Conservation (phyloP, 2,888 invertebrate genomes). For the Epistrophe eligans region DNA sequence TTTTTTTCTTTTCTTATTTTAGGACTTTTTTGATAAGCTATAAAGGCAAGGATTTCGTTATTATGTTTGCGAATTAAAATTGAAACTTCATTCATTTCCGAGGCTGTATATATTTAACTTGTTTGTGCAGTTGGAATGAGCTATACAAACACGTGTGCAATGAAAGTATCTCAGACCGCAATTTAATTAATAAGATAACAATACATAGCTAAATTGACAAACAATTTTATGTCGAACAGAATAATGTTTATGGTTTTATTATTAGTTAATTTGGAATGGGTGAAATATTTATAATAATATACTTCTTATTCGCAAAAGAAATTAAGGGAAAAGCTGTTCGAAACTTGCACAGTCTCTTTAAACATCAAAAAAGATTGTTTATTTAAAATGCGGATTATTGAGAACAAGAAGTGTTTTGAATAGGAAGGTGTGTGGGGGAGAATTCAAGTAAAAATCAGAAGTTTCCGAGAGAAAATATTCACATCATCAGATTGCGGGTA, state of each 20-base stretch:
- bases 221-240: neutral
- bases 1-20: slow-evolving; percentile 30
- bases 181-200: neutral
- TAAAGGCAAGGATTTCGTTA: slow-evolving; percentile 20
- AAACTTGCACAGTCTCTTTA: slow-evolving; percentile 33
- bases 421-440: slow-evolving; percentile 16
- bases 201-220: neutral
- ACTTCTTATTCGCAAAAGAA: neutral
- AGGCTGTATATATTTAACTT: neutral
- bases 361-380: slow-evolving; percentile 50
- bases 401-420: slow-evolving; percentile 40
- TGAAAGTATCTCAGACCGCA: neutral
- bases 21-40: slow-evolving; percentile 23
- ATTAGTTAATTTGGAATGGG: too few species aligned
- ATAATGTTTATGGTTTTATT: neutral
- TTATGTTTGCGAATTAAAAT: slow-evolving; percentile 49
- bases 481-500: slow-evolving; percentile 70
- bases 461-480: slow-evolving; percentile 55
- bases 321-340: slow-evolving; percentile 24
- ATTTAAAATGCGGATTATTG: slow-evolving; percentile 56
- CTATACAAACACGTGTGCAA: neutral
- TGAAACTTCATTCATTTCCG: slow-evolving; percentile 36
- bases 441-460: slow-evolving; percentile 60
- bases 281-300: neutral
- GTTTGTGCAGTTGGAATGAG: slow-evolving; percentile 1